Evolutionary conservation across 1,140 invertebrate species (phyloP).

Genomic region (Planococcus citri): DNA sequence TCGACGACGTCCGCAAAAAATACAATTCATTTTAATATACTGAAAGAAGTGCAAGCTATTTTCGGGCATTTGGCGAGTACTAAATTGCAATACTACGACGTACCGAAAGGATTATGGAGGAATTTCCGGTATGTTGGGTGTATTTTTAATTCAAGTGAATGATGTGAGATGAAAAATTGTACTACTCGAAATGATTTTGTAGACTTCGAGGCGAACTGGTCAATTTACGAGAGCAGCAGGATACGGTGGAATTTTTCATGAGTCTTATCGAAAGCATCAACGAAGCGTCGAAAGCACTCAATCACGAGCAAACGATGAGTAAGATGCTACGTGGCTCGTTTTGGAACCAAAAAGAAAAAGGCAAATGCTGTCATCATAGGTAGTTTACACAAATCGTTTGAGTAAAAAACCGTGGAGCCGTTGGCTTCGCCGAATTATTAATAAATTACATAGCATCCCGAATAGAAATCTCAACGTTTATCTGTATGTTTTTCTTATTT

Average conservation of each 20-base stretch:
- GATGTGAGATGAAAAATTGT: not conserved
- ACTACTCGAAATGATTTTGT: constrained; percentile 24
- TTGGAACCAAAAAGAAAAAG: constrained; percentile 98
- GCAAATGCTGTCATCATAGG: constrained; percentile 96
- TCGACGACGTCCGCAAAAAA: constrained; percentile 49
- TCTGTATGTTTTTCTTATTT: constrained; percentile 32
- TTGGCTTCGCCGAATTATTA: constrained; percentile 4
- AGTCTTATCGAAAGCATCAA: constrained; percentile 92
- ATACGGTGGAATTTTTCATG: constrained; percentile 99
- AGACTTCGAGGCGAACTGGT: constrained; percentile 86
- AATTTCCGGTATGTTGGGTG: constrained; percentile 71
- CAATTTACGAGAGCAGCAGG: constrained; percentile 94
- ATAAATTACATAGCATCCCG: too few relatives aligned
- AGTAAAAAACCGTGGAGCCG: not conserved
- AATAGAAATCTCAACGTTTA: too few relatives aligned
- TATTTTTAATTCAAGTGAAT: too few relatives aligned
- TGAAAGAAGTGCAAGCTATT: constrained; percentile 95
- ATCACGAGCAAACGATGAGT: constrained; percentile 83
- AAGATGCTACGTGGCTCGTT: constrained; percentile 91
- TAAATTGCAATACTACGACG: constrained; percentile 93
- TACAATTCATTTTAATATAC: constrained; percentile 91
- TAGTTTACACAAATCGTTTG: constrained; percentile 31
- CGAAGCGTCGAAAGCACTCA: constrained; percentile 86
- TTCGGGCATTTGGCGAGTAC: constrained; percentile 94
- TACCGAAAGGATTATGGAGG: constrained; percentile 91